These are phyloP conservation scores for Xiphorhynchus elegans DNA, from an alignment of 2,113 vertebrate species.

Conservation along the genomic window DNA sequence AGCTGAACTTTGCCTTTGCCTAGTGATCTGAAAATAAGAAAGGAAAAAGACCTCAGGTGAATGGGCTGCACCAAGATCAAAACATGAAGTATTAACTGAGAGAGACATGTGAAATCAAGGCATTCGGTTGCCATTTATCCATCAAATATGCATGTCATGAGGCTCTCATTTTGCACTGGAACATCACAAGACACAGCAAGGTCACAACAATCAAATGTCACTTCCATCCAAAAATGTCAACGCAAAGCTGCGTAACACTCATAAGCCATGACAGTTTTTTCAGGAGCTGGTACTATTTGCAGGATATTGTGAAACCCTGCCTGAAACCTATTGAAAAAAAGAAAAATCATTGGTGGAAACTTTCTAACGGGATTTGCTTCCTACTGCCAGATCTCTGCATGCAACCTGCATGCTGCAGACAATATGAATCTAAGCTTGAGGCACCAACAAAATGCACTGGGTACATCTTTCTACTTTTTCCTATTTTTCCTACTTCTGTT, in stretches of 20 bases:
- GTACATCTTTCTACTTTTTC: neutral
- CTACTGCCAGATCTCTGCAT: neutral
- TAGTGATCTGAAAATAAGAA: neutral
- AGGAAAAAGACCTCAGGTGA: neutral
- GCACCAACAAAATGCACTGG: neutral
- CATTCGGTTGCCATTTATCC: neutral
- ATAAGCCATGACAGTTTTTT: constrained; percentile 29
- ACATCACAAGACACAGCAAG: constrained; percentile 36
- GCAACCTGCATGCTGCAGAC: neutral
- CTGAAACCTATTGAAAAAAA: neutral
- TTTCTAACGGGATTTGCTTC: neutral
- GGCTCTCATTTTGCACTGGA: neutral
- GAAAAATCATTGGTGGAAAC: neutral
- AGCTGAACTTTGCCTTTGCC: neutral
- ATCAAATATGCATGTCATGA: neutral
- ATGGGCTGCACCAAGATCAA: neutral
- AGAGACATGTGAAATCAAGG: constrained; percentile 1
- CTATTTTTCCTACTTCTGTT: neutral
- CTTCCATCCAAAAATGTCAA: constrained; percentile 27
- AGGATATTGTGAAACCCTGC: neutral
- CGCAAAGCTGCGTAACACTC: neutral
- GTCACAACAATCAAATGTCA: constrained; percentile 50
- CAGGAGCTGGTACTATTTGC: neutral
- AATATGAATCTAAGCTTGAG: neutral
- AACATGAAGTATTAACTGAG: neutral